Conservation (phyloP, 2,888 invertebrate genomes). For the Platycheirus albimanus region DNA sequence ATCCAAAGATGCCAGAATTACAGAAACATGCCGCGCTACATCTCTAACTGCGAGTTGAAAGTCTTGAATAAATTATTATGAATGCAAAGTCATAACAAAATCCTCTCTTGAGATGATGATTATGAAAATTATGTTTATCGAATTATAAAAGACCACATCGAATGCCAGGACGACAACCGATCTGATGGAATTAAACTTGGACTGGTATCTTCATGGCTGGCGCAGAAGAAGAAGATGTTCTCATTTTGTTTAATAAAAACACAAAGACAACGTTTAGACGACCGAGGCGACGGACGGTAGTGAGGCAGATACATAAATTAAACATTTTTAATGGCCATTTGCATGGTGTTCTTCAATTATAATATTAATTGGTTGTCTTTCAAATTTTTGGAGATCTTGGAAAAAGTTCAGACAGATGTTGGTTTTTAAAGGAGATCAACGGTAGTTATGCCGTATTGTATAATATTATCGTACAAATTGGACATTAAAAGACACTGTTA, state of each 20-base stretch:
- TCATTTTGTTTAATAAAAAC: background rate
- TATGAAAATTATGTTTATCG: slow-evolving; percentile 31
- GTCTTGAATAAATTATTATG: slow-evolving; percentile 10
- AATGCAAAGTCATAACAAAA: slow-evolving; percentile 21
- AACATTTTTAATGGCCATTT: background rate
- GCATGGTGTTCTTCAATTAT: slow-evolving; percentile 6
- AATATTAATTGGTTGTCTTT: slow-evolving; percentile 25
- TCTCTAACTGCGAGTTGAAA: background rate
- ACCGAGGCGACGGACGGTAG: background rate
- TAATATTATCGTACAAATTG: background rate
- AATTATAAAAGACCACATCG: slow-evolving; percentile 20
- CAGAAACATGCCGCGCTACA: background rate
- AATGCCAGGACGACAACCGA: slow-evolving; percentile 21
- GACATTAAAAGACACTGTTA: no score
- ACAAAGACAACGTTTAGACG: background rate
- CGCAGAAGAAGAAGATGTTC: background rate
- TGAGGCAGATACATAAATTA: background rate
- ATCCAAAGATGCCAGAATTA: background rate
- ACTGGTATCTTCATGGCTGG: background rate
- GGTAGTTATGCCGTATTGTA: background rate
- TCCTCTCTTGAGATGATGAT: background rate
- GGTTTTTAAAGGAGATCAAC: background rate
- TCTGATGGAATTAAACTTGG: slow-evolving; percentile 1
- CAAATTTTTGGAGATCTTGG: background rate
- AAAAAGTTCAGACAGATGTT: background rate